Evolutionary conservation across 2,113 vertebrate species (phyloP).

Genomic region (Albula goreensis): DNA sequence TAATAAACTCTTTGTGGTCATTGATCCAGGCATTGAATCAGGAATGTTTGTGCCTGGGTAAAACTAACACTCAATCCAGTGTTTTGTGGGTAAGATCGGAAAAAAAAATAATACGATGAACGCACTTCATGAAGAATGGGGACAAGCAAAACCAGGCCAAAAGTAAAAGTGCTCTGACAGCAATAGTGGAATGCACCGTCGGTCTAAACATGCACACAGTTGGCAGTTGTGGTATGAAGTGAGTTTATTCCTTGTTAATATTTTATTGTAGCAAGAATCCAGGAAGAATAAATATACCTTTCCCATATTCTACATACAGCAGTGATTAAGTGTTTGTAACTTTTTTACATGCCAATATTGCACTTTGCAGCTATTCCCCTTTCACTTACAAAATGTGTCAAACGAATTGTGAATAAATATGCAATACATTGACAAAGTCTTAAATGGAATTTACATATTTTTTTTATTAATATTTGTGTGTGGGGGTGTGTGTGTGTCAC

Average conservation of each 20-base stretch:
- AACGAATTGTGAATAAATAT: conserved; percentile 23
- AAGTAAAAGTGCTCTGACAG: background rate
- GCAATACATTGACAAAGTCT: no score
- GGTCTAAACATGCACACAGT: conserved; percentile 1
- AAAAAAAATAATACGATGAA: no score
- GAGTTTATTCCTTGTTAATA: conserved; percentile 3
- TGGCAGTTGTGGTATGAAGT: background rate
- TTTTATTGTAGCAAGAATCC: background rate
- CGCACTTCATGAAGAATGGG: background rate
- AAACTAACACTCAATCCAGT: no score
- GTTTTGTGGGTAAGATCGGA: no score
- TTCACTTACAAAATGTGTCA: background rate
- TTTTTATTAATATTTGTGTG: no score
- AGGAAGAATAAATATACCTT: background rate
- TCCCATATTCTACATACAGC: background rate
- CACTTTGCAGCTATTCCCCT: background rate
- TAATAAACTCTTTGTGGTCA: no score
- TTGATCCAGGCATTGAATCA: no score
- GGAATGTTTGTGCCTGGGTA: no score
- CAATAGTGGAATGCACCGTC: background rate
- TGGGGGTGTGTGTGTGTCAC: no score
- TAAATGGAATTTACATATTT: no score
- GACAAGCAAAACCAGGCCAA: background rate
- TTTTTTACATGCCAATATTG: conserved; percentile 3
- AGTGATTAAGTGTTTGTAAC: background rate